Evolutionary conservation across 2,797 vertebrate species (phyloP).

Genomic region (Acipenser ruthenus): DNA sequence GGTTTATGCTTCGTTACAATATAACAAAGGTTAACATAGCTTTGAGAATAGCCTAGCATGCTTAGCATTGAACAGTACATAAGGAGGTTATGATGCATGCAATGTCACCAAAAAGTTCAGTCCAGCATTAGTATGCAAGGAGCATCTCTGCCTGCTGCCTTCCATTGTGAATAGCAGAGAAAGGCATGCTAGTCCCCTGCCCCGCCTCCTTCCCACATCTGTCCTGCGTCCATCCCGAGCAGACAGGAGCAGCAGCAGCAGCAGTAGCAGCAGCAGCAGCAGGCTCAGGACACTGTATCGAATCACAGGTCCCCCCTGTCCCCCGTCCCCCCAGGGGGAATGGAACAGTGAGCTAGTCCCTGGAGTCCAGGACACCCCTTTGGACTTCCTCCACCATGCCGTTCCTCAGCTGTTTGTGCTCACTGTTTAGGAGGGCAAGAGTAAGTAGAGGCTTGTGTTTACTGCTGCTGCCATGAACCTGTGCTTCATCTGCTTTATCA

Average conservation of each 20-base stretch:
- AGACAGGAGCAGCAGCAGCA: not conserved
- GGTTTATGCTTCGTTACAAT: no score
- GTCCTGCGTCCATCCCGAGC: not conserved
- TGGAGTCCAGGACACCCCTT: constrained; percentile 10
- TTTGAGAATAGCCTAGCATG: no score
- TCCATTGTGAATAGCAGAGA: constrained; percentile 13
- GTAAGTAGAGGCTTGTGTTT: constrained; percentile 20
- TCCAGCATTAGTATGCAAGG: constrained; percentile 17
- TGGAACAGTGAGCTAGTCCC: constrained; percentile 9
- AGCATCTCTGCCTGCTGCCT: constrained; percentile 15
- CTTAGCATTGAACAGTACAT: no score
- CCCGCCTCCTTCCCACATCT: constrained; percentile 10
- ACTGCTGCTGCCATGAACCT: no score
- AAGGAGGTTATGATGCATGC: no score
- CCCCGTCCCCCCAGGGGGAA: not conserved
- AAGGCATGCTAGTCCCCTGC: constrained; percentile 1
- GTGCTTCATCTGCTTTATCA: no score
- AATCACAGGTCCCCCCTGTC: not conserved
- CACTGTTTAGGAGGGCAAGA: constrained; percentile 23
- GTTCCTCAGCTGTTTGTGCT: constrained; percentile 23
- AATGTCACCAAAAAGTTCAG: constrained; percentile 2
- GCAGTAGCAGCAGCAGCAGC: constrained; percentile 4
- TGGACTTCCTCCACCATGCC: constrained; percentile 14
- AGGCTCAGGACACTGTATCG: not conserved
- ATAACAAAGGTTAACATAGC: no score